phyloP scores from a whole-genome alignment of 2,797 vertebrate genomes.

The Gymnothorax reevesii region DNA sequence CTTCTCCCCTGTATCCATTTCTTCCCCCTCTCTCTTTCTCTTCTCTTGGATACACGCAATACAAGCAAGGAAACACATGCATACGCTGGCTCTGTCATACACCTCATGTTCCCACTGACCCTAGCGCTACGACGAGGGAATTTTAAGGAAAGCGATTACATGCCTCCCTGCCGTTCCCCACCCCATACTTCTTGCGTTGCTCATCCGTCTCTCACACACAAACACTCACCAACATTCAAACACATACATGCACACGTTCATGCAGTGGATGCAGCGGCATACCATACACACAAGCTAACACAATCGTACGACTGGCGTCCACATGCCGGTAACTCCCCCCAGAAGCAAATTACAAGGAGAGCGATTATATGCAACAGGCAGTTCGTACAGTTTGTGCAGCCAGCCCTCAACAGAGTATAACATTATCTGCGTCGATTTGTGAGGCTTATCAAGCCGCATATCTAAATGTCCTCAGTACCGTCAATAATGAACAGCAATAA shows the following conservation, averaged over 20 bases:
- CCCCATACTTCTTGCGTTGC: too few relatives aligned
- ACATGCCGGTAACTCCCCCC: background rate
- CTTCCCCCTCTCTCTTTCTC: background rate
- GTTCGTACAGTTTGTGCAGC: background rate
- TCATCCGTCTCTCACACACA: background rate
- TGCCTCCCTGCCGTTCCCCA: too few relatives aligned
- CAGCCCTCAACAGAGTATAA: background rate
- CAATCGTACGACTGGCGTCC: background rate
- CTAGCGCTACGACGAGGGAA: too few relatives aligned
- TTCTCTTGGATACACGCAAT: background rate
- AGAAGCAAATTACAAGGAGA: background rate
- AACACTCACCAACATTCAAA: background rate
- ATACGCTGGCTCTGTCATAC: slow-evolving; percentile 15
- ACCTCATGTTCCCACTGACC: too few relatives aligned
- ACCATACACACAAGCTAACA: background rate
- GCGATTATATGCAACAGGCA: background rate
- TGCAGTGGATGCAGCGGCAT: background rate
- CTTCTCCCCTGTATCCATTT: slow-evolving; percentile 36
- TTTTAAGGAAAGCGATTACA: too few relatives aligned
- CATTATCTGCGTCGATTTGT: background rate
- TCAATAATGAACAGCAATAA: background rate
- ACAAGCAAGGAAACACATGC: background rate
- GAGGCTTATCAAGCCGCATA: background rate
- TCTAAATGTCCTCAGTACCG: background rate
- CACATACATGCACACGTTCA: background rate